A percentile compares a stretch with the other conserved stretches of the same genome.
Evolutionary conservation across 2,888 invertebrate species (phyloP).

Genomic region (Steinernema carpocapsae): DNA sequence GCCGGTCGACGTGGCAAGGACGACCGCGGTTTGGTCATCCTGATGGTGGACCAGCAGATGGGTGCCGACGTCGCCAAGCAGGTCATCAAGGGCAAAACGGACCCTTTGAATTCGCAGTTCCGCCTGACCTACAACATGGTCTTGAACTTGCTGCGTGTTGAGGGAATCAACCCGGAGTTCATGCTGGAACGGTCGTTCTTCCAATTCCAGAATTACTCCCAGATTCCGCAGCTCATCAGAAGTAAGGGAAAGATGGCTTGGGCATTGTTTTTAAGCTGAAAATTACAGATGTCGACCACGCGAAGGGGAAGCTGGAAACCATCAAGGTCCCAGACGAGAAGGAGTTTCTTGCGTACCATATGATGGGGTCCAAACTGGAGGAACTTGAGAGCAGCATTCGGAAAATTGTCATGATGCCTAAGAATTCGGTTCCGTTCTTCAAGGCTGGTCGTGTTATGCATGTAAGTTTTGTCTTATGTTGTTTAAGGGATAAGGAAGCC

Average conservation of each 20-base stretch:
- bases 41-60: constrained; percentile 97
- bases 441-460: constrained; percentile 91
- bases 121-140: constrained; percentile 99
- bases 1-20: constrained; percentile 96
- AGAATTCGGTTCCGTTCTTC: constrained; percentile 88
- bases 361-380: not conserved
- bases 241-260: constrained; percentile 74
- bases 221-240: constrained; percentile 86
- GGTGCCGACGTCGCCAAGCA: constrained; percentile 73
- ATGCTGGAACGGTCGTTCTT: constrained; percentile 97
- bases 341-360: not conserved
- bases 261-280: too few species aligned
- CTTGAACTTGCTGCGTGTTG: constrained; percentile 89
- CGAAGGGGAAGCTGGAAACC: constrained; percentile 49
- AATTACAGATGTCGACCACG: too few species aligned
- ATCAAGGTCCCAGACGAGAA: not conserved
- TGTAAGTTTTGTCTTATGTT: constrained; percentile 72
- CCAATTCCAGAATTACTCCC: constrained; percentile 97
- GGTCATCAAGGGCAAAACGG: constrained; percentile 81
- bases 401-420: constrained; percentile 78
- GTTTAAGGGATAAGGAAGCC: too few species aligned
- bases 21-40: constrained; percentile 91
- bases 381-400: not conserved
- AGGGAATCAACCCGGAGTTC: constrained; percentile 98
- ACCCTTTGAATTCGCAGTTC: constrained; percentile 97